Percentiles rank a stretch among this genome's conserved stretches.
Evolutionary conservation across 2,797 vertebrate genomes (phyloP).

Genomic region (Pampus argenteus): DNA sequence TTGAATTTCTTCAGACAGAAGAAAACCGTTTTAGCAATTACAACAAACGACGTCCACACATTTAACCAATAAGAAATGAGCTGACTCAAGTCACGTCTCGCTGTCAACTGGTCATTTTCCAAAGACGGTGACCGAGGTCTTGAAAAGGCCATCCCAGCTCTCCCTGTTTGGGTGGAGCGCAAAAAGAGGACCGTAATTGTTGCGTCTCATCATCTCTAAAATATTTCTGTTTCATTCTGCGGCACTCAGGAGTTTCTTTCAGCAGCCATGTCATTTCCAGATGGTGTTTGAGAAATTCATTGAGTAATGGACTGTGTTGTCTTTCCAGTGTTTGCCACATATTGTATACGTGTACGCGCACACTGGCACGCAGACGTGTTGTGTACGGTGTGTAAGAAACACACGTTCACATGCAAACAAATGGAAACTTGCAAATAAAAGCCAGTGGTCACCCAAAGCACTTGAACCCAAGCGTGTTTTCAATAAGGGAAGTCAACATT

Average conservation of each 20-base stretch:
- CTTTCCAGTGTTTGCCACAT: constrained; percentile 1
- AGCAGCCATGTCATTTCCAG: constrained; percentile 55
- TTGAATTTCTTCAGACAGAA: constrained; percentile 17
- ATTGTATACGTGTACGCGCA: neutral
- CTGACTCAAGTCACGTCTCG: constrained; percentile 6
- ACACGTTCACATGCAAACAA: neutral
- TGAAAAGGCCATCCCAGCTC: constrained; percentile 1
- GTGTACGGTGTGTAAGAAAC: neutral
- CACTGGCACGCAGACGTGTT: neutral
- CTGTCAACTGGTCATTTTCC: constrained; percentile 43
- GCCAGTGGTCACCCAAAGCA: constrained; percentile 31
- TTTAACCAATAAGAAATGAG: constrained; percentile 27
- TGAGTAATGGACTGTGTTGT: constrained; percentile 30
- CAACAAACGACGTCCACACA: constrained; percentile 21
- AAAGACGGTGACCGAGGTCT: constrained; percentile 29
- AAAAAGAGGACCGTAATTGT: constrained; percentile 29
- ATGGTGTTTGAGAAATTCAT: constrained; percentile 49
- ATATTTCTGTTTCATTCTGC: constrained; percentile 54
- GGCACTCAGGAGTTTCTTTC: constrained; percentile 56
- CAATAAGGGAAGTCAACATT: constrained; percentile 49
- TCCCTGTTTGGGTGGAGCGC: constrained; percentile 46
- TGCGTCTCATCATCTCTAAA: constrained; percentile 60
- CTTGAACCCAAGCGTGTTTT: constrained; percentile 48
- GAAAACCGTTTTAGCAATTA: constrained; percentile 19
- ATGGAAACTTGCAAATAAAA: constrained; percentile 4